Evolutionary conservation across 2,797 vertebrate genomes (phyloP).

Genomic region (Cetoscarus ocellatus): DNA sequence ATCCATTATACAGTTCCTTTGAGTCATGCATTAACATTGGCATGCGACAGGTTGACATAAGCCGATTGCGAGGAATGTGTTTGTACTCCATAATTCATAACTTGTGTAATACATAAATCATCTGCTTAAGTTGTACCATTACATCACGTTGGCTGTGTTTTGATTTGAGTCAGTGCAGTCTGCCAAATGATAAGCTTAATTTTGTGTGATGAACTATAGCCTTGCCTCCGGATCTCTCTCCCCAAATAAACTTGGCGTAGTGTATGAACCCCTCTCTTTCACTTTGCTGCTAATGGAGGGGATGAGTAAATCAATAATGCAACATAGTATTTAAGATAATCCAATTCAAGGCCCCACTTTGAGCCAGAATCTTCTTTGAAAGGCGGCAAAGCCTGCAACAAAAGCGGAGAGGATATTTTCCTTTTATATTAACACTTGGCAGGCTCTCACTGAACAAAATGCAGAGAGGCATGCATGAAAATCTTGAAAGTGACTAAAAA

Average conservation of each 20-base stretch:
- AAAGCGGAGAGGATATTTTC: slow-evolving; percentile 54
- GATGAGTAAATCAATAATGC: slow-evolving; percentile 75
- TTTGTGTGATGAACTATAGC: slow-evolving; percentile 51
- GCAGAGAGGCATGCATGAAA: slow-evolving; percentile 6
- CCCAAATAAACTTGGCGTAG: slow-evolving; percentile 58
- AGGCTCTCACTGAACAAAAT: slow-evolving; percentile 42
- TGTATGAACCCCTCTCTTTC: slow-evolving; percentile 56
- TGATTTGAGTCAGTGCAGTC: slow-evolving; percentile 37
- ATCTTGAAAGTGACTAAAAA: slow-evolving; percentile 37
- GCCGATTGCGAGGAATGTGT: slow-evolving; percentile 31
- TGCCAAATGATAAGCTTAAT: slow-evolving; percentile 53
- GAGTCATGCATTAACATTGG: slow-evolving; percentile 25
- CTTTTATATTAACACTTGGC: slow-evolving; percentile 47
- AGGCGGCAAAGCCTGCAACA: slow-evolving; percentile 60
- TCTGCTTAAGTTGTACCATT: slow-evolving; percentile 39
- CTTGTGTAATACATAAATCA: slow-evolving; percentile 51
- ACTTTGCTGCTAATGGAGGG: slow-evolving; percentile 69
- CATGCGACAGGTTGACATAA: slow-evolving; percentile 26
- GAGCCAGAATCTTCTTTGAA: slow-evolving; percentile 55
- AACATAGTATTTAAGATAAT: slow-evolving; percentile 77
- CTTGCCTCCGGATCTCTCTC: slow-evolving; percentile 31
- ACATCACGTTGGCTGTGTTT: slow-evolving; percentile 38
- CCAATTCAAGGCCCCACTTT: slow-evolving; percentile 68
- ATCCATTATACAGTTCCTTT: slow-evolving; percentile 36
- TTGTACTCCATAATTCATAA: slow-evolving; percentile 50